Percentiles rank a stretch among this genome's conserved stretches.
These are phyloP conservation scores for Pygmarrhopalites habei DNA, from an alignment of 1,140 invertebrate genomes.

Conservation along the genomic window DNA sequence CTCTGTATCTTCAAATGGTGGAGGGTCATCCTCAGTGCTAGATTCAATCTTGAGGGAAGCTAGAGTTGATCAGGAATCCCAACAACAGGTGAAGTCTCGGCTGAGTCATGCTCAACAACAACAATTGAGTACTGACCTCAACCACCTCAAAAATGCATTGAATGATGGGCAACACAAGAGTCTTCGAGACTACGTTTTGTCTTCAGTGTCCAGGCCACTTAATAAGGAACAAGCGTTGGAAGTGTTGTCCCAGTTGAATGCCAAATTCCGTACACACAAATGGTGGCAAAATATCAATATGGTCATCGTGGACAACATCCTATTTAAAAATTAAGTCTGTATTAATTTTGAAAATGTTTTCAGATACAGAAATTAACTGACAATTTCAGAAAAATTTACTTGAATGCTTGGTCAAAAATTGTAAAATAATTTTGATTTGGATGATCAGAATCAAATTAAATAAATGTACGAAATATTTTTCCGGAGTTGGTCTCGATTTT, in stretches of 20 bases:
- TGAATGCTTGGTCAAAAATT: too few relatives aligned
- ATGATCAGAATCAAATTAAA: too few relatives aligned
- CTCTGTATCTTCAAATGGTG: too few relatives aligned
- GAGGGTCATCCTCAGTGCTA: too few relatives aligned
- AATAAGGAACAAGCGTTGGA: neutral
- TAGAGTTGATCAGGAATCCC: neutral
- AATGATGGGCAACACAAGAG: neutral
- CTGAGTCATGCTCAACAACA: neutral
- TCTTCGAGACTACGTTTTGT: neutral
- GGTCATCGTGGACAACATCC: neutral
- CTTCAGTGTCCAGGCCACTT: neutral
- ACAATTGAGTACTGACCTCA: neutral
- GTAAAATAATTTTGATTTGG: too few relatives aligned
- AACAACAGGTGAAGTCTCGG: neutral
- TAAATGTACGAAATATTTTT: too few relatives aligned
- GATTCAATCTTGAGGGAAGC: neutral
- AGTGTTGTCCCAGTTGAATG: neutral
- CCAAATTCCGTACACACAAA: neutral
- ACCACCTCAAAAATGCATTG: neutral
- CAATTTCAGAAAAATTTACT: too few relatives aligned
- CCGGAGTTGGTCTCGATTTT: too few relatives aligned
- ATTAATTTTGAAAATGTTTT: too few relatives aligned
- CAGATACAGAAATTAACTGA: too few relatives aligned
- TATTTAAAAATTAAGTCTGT: too few relatives aligned
- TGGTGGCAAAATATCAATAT: neutral